phyloP scores from a whole-genome alignment of 1,140 invertebrate genomes.

The Apocrypta bakeri region DNA sequence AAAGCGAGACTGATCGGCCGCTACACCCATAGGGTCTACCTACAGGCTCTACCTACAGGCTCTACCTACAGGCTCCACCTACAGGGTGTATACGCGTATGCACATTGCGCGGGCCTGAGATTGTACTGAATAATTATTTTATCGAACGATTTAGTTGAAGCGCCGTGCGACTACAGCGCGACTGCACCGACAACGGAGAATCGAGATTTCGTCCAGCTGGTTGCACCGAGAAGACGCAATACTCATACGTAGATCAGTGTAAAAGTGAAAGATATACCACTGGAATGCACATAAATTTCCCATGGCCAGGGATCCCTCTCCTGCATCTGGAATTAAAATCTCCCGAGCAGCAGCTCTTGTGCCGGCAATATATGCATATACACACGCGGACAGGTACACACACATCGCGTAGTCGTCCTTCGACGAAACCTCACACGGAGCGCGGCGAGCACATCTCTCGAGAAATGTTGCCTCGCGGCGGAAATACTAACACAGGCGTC shows the following conservation, averaged over 20 bases:
- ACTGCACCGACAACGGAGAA: too few species aligned
- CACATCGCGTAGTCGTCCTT: constrained; percentile 40
- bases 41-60: too few species aligned
- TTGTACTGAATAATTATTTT: too few species aligned
- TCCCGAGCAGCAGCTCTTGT: constrained; percentile 5
- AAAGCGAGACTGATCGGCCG: not conserved
- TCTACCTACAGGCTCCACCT: too few species aligned
- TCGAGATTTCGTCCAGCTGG: too few species aligned
- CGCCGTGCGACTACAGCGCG: too few species aligned
- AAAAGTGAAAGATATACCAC: constrained; percentile 28
- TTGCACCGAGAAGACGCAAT: too few species aligned
- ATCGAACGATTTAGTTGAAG: too few species aligned
- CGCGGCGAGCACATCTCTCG: constrained; percentile 22
- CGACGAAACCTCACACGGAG: constrained; percentile 47
- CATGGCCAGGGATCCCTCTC: constrained; percentile 6
- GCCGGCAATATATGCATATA: constrained; percentile 39
- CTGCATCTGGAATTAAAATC: constrained; percentile 44
- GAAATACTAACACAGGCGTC: constrained; percentile 42
- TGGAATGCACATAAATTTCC: constrained; percentile 51
- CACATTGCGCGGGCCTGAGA: too few species aligned
- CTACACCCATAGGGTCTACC: too few species aligned
- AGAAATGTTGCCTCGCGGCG: constrained; percentile 44
- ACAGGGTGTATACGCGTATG: too few species aligned
- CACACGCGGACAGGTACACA: constrained; percentile 38
- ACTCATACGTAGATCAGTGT: too few species aligned